Conservation (phyloP, 2,113 vertebrate species). For the Aptenodytes patagonicus region DNA sequence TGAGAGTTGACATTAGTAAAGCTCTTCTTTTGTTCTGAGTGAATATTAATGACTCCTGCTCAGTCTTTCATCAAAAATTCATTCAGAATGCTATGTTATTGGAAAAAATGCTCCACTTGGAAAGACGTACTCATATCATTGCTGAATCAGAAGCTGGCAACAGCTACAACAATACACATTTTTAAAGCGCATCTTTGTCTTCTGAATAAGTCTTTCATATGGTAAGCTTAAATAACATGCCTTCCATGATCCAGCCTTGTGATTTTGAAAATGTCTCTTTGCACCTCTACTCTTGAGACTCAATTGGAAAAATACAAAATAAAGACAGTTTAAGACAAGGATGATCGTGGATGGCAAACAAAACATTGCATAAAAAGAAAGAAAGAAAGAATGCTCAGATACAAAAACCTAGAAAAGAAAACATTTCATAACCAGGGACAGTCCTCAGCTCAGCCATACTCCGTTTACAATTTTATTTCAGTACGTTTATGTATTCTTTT, state of each 20-base stretch:
- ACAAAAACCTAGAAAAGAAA: not conserved
- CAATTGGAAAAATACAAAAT: not conserved
- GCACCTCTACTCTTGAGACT: not conserved
- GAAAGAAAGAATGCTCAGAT: not conserved
- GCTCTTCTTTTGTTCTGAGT: not conserved
- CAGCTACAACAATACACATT: not conserved
- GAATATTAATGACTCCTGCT: not conserved
- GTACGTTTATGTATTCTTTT: not conserved
- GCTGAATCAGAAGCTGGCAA: not conserved
- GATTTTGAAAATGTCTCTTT: not conserved
- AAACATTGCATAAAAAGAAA: not conserved
- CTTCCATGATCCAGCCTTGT: not conserved
- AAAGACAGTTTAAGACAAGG: not conserved
- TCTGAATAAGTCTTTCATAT: not conserved
- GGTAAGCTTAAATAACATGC: not conserved
- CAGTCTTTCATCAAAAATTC: constrained; percentile 7
- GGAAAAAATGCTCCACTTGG: not conserved
- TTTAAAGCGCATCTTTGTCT: not conserved
- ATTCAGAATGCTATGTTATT: not conserved
- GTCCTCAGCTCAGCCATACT: not conserved
- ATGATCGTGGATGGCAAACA: not conserved
- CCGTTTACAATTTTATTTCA: not conserved
- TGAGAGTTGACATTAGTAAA: not conserved
- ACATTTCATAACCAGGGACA: not conserved
- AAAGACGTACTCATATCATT: not conserved